Conservation (phyloP, 1,140 invertebrate genomes). For the Atta texana region DNA sequence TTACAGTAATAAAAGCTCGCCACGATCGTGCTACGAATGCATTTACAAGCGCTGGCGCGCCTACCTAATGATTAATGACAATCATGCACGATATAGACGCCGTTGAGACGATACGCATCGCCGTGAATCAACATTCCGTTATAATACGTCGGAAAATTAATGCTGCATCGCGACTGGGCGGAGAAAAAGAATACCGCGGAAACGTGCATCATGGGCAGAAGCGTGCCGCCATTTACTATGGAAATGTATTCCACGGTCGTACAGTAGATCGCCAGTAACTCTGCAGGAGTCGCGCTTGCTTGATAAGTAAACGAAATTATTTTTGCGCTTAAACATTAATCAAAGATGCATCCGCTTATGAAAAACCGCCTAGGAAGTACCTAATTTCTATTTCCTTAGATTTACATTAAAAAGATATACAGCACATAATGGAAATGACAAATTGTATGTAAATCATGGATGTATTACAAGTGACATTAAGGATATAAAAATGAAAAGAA, state of each 20-base stretch:
- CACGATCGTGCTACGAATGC: not conserved
- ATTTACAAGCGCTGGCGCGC: not conserved
- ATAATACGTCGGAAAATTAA: constrained; percentile 49
- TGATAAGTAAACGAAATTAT: constrained; percentile 58
- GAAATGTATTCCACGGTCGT: constrained; percentile 49
- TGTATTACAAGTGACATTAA: not conserved
- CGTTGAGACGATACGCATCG: constrained; percentile 50
- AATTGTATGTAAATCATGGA: not conserved
- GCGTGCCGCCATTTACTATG: constrained; percentile 47
- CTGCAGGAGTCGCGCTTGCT: constrained; percentile 20
- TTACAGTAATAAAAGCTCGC: constrained; percentile 38
- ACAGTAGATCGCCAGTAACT: constrained; percentile 52
- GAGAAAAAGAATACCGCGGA: constrained; percentile 40
- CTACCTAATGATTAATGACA: constrained; percentile 40
- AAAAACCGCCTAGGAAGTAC: not conserved
- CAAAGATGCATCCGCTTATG: not conserved
- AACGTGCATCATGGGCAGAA: constrained; percentile 39
- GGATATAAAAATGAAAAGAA: not conserved
- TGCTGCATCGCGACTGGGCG: constrained; percentile 24
- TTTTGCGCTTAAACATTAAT: constrained; percentile 44
- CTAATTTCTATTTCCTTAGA: not conserved
- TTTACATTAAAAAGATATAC: constrained; percentile 18
- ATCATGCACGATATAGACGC: constrained; percentile 34
- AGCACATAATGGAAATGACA: not conserved
- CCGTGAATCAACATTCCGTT: constrained; percentile 41